Evolutionary conservation across 2,113 vertebrate genomes (phyloP), one percentile per base, ranked within the genome.

Genomic region (Oreochromis tanganicae): DNA sequence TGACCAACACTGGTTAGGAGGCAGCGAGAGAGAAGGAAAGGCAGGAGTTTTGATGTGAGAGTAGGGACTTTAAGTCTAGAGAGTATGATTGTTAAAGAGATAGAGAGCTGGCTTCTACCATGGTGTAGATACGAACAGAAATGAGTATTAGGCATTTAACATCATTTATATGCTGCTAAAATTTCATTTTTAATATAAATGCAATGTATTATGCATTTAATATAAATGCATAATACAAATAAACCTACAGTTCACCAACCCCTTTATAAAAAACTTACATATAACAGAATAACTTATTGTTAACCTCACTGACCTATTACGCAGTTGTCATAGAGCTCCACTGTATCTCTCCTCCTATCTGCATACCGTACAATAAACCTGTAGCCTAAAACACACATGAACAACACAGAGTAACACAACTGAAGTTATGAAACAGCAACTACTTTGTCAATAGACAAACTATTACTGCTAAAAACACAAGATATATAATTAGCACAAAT

Each of bases 401-500:
- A 14, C 36, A 71, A 41, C 0, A 24, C 12, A 0, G 38, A 24
- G 36, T 71, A 24, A 43, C 36, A 2, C 66, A 43, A 41, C 66
- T 43, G 13, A 68, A 21, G 4, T 68, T 68, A 41, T 21, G 36
- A 68, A 68, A 41, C 36, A 24, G 63, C 46, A 14, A 16, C 46
- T 16, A 48, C 46, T 48, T 16, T 48, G 46, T 14, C 14, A 6
- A 10, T 46, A 12, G 43, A 4, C 5, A 13, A 46, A 13, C 5
- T 36, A 16, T 24, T 36, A 24, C 6, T 21, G 7, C n/a, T n/a
- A 48, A 48, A 48, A 46, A 46, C 43, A 46, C 12, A 7, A 34
- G 41, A 43, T 43, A 43, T 43, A 46, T 12, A 46, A 48, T 14
- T 17, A 16, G 46, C 14, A 48, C 46, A 48, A 48, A 4, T 48